Evolutionary conservation across 2,888 invertebrate species (phyloP).

Genomic region (Mantis religiosa): DNA sequence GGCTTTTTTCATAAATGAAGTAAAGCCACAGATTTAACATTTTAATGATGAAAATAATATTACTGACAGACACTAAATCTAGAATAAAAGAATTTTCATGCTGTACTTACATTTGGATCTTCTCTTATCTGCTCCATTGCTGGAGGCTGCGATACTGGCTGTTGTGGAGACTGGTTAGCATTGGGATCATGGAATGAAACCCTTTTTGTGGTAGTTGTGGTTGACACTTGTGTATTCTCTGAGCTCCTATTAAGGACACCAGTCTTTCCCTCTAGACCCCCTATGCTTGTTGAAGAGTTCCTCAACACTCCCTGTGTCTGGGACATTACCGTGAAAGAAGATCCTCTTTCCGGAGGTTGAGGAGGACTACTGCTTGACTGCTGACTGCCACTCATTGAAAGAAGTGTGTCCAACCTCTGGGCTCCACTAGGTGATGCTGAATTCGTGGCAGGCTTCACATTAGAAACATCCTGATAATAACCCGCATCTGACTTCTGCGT

Average conservation of each 20-base stretch:
- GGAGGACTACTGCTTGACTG: constrained; percentile 40
- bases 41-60: not conserved
- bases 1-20: no score
- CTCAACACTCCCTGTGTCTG: constrained; percentile 52
- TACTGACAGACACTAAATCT: not conserved
- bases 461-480: not conserved
- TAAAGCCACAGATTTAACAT: no score
- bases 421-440: constrained; percentile 21
- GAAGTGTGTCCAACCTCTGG: constrained; percentile 35
- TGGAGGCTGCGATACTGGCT: constrained; percentile 31
- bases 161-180: constrained; percentile 32
- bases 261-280: not conserved
- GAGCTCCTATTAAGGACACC: constrained; percentile 29
- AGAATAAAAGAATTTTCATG: not conserved
- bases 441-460: not conserved
- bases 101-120: constrained; percentile 73
- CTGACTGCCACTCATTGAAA: constrained; percentile 4
- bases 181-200: constrained; percentile 69
- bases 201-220: constrained; percentile 53
- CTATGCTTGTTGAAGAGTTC: constrained; percentile 35
- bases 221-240: constrained; percentile 27
- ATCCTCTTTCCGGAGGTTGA: constrained; percentile 79
- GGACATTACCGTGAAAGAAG: constrained; percentile 82
- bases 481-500: not conserved
- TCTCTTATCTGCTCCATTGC: constrained; percentile 59